These are phyloP conservation scores for Carettochelys insculpta DNA, from an alignment of 2,113 vertebrate genomes.

Conservation along the genomic window DNA sequence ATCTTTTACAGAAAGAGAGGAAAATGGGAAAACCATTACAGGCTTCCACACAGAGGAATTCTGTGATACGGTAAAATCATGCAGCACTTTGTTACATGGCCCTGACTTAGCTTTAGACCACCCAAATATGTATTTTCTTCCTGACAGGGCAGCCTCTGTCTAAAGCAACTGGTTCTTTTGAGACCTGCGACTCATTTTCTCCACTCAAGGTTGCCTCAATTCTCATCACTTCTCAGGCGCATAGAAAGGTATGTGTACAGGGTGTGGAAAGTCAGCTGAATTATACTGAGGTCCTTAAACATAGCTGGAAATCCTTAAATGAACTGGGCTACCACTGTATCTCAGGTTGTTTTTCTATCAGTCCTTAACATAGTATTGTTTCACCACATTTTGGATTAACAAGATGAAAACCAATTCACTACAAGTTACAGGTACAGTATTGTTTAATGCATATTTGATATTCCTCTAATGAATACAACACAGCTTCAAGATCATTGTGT, in stretches of 20 bases:
- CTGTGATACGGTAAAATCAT: not conserved
- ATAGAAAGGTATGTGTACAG: accelerated
- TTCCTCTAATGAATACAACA: slow-evolving; percentile 9
- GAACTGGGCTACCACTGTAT: not conserved
- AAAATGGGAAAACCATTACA: not conserved
- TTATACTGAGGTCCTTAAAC: not conserved
- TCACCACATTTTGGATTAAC: not conserved
- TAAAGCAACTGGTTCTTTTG: not conserved
- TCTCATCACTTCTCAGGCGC: not conserved
- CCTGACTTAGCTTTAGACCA: not conserved
- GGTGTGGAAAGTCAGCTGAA: not conserved
- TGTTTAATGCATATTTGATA: slow-evolving; percentile 28
- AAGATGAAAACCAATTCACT: not conserved
- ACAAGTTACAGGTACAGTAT: not conserved
- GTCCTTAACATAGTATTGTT: not conserved
- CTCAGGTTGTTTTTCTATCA: not conserved
- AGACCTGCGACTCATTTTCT: not conserved
- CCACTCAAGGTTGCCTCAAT: not conserved
- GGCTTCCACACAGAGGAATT: not conserved
- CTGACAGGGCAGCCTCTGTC: not conserved
- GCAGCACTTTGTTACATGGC: not conserved
- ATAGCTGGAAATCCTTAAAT: not conserved
- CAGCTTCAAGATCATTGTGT: not conserved
- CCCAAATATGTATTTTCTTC: not conserved
- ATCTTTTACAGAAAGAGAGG: not conserved